Evolutionary conservation across 92 coral and sea anemone genomes (phyloP).

Genomic region (Epizoanthus ramosus): DNA sequence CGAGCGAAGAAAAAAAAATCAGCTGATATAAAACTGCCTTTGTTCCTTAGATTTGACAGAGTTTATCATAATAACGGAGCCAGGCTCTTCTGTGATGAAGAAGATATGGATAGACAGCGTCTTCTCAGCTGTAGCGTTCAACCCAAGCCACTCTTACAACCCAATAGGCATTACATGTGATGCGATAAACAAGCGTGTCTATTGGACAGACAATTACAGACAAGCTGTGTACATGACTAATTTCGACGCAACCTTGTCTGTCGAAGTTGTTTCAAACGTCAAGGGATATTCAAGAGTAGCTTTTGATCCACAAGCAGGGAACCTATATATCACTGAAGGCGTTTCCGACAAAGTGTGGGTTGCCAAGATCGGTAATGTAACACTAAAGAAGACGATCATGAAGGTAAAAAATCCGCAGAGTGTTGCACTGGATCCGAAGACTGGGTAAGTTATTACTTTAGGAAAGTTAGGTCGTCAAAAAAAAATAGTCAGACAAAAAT

Average conservation of each 20-base stretch:
- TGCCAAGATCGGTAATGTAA: constrained; percentile 18
- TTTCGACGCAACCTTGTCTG: constrained; percentile 12
- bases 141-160: neutral
- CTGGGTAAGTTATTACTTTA: constrained; percentile 9
- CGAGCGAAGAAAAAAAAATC: no score
- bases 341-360: neutral
- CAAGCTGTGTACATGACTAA: constrained; percentile 12
- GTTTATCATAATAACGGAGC: constrained; percentile 33
- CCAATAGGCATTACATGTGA: constrained; percentile 37
- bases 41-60: constrained; percentile 9
- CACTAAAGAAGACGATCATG: constrained; percentile 17
- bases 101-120: constrained; percentile 7
- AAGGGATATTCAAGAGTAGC: constrained; percentile 27
- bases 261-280: neutral
- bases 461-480: no score
- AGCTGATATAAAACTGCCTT: neutral
- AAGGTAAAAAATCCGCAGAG: constrained; percentile 1
- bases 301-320: constrained; percentile 13
- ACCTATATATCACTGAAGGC: constrained; percentile 18
- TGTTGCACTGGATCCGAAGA: constrained; percentile 11
- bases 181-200: constrained; percentile 15
- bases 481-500: no score
- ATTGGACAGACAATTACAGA: constrained; percentile 15
- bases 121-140: neutral
- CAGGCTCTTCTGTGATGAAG: neutral